Base-by-base conservation (phyloP, 2,888 invertebrate genomes). In the Latheticus oryzae region DNA sequence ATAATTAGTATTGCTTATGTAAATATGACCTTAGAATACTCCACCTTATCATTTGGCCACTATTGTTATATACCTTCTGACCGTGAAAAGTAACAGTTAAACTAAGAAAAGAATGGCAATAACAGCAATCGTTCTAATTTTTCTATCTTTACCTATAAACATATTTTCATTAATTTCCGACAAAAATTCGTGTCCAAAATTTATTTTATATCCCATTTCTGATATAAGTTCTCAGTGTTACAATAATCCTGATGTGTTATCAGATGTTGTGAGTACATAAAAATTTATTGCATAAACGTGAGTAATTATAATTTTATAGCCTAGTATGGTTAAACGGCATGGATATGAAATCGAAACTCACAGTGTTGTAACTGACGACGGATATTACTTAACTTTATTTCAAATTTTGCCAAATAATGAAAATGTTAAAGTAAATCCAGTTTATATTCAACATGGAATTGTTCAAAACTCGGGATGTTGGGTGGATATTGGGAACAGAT, bases 221-320 rank as follows among this genome's bases (percentile, higher is more conserved):
- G 9, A 5, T 9, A 8, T 50, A 5, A 37, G 16, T 16, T 5
- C 9, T n/a, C 2, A 37, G 7, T 50, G 50, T 19, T 38, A 38
- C 17, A 5, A 40, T 12, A 42, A 52, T 42, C 21, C 40, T 17
- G 40, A 52, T 16, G 52, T 52, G 5, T 9, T 51, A 1, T 51
- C 51, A 7, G 17, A 51, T 19, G 19, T 40, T 15, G 52, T 52
- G 32, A 42, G 52, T 51, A 30, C n/a, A n/a, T n/a, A n/a, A n/a
- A n/a, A n/a, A n/a, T n/a, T n/a, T n/a, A n/a, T n/a, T n/a, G n/a
- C n/a, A n/a, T n/a, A n/a, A n/a, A n/a, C n/a, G n/a, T n/a, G n/a
- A n/a, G n/a, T n/a, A n/a, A n/a, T n/a, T n/a, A n/a, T n/a, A n/a
- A n/a, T n/a, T n/a, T n/a, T n/a, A n/a, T n/a, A n/a, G n/a, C n/a